A percentile compares a stretch with the other conserved stretches of the same genome.
Evolutionary conservation across 2,888 invertebrate species (phyloP).

Genomic region (Trissolcus japonicus): DNA sequence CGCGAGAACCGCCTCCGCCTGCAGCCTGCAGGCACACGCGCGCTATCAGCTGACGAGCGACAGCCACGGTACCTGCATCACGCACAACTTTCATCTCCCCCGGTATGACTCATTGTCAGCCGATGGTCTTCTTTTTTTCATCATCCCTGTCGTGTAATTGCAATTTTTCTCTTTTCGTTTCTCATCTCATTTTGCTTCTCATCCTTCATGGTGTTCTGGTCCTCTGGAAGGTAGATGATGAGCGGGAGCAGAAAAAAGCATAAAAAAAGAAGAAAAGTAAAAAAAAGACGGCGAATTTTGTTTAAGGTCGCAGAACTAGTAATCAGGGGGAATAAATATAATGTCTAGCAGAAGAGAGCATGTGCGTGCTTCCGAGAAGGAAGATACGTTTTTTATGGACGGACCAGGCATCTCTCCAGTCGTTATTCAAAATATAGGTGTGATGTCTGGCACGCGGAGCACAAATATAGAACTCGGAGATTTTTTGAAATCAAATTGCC

Average conservation of each 20-base stretch:
- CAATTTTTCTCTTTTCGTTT: too few species aligned
- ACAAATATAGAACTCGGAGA: constrained; percentile 19
- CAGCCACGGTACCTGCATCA: constrained; percentile 2
- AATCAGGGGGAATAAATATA: too few species aligned
- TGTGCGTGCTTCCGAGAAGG: constrained; percentile 67
- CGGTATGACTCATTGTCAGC: constrained; percentile 22
- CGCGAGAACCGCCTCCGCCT: constrained; percentile 61
- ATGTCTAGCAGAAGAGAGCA: constrained; percentile 47
- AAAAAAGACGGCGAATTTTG: too few species aligned
- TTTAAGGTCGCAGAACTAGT: not conserved
- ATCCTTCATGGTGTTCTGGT: too few species aligned
- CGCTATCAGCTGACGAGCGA: constrained; percentile 63
- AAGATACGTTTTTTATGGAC: constrained; percentile 37
- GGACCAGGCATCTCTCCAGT: constrained; percentile 40
- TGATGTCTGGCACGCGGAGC: constrained; percentile 38
- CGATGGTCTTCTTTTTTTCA: constrained; percentile 27
- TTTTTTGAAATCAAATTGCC: constrained; percentile 2
- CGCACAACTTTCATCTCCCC: constrained; percentile 17
- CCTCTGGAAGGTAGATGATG: too few species aligned
- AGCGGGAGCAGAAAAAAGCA: too few species aligned
- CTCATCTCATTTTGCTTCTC: too few species aligned
- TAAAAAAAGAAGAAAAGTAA: too few species aligned
- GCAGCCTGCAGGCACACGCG: constrained; percentile 58
- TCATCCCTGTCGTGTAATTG: not conserved
- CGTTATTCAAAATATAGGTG: constrained; percentile 18